These are phyloP conservation scores for Dipus sagitta DNA, from an alignment of 2,797 vertebrate genomes.

Conservation along the genomic window DNA sequence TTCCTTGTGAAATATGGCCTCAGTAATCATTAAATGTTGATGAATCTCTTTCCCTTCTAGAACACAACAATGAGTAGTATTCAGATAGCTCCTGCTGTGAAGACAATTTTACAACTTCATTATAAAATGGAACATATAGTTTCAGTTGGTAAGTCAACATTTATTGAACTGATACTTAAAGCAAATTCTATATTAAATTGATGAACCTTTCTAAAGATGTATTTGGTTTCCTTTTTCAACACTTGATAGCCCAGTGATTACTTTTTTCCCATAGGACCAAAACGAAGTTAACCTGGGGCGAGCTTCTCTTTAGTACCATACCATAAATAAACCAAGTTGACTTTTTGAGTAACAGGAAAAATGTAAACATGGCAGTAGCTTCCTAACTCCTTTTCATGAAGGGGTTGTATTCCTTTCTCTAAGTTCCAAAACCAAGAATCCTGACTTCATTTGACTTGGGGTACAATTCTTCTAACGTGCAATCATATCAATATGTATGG, in stretches of 20 bases:
- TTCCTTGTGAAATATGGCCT: slow-evolving; percentile 9
- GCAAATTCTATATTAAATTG: slow-evolving; percentile 30
- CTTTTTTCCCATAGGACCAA: background rate
- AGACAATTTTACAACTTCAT: slow-evolving; percentile 9
- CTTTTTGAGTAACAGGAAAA: background rate
- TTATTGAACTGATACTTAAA: slow-evolving; percentile 37
- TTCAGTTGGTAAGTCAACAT: slow-evolving; percentile 11
- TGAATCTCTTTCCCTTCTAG: background rate
- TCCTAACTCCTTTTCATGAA: background rate
- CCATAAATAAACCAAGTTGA: background rate
- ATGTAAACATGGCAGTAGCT: background rate
- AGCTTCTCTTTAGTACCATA: slow-evolving; percentile 15
- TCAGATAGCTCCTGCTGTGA: background rate
- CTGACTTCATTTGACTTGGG: background rate
- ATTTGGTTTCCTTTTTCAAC: slow-evolving; percentile 20
- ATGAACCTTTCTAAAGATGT: slow-evolving; percentile 3
- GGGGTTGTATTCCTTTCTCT: background rate
- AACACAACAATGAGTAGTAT: background rate
- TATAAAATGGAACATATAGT: background rate
- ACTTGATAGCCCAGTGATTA: background rate
- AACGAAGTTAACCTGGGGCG: slow-evolving; percentile 4
- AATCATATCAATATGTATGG: background rate
- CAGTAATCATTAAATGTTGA: background rate
- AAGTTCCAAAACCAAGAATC: background rate
- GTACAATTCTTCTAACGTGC: background rate